Evolutionary conservation across 2,888 invertebrate species (phyloP).

Genomic region (Trichacis sp.): DNA sequence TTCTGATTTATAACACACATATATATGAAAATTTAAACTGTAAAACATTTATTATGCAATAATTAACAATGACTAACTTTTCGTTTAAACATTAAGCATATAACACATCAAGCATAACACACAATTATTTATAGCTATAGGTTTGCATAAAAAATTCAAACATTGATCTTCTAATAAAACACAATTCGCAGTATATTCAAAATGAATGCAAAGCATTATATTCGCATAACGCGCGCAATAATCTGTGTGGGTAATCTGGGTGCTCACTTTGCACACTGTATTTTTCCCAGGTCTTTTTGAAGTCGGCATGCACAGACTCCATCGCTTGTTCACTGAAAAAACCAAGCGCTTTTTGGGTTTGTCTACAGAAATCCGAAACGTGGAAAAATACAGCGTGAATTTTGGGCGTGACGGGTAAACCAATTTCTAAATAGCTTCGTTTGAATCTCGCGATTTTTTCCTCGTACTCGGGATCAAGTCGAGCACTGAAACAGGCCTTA

Average conservation of each 20-base stretch:
- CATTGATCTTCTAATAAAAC: too few species aligned
- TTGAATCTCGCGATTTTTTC: conserved; percentile 1
- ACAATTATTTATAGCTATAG: too few species aligned
- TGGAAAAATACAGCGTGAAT: conserved; percentile 12
- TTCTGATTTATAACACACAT: too few species aligned
- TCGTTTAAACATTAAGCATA: too few species aligned
- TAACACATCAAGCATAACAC: too few species aligned
- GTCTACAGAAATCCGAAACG: background rate
- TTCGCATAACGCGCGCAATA: conserved; percentile 4
- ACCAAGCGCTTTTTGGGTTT: conserved; percentile 2
- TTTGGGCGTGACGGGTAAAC: conserved; percentile 4
- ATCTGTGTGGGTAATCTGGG: background rate
- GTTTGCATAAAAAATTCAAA: too few species aligned
- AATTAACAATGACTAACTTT: too few species aligned
- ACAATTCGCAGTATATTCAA: background rate
- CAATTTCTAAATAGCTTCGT: conserved; percentile 8
- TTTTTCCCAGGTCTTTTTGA: conserved; percentile 11
- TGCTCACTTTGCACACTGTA: conserved; percentile 4
- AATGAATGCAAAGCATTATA: conserved; percentile 13
- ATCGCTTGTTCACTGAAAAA: background rate
- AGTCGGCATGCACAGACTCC: conserved; percentile 12
- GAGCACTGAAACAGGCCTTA: conserved; percentile 7
- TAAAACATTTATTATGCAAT: too few species aligned
- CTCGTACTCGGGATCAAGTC: background rate
- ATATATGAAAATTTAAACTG: too few species aligned